Conservation (phyloP, 1,140 invertebrate species). For the Drosophila trapezifrons region DNA sequence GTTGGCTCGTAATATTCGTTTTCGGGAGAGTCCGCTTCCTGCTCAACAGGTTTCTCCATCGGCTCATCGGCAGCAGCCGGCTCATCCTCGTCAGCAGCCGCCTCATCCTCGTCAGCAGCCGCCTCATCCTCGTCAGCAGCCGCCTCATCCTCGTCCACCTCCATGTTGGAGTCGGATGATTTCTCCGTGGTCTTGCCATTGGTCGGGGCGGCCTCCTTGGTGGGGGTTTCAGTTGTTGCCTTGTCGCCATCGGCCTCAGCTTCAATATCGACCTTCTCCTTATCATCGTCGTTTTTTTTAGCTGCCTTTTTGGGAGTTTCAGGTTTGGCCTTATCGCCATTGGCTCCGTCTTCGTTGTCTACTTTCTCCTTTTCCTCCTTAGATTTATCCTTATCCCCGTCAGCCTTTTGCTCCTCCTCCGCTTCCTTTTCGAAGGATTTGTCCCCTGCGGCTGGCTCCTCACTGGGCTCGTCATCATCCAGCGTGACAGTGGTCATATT, state of each 20-base stretch:
- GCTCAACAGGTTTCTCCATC: neutral
- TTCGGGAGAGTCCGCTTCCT: neutral
- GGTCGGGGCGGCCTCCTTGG: conserved; percentile 34
- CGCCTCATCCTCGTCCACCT: conserved; percentile 39
- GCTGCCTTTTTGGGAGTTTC: neutral
- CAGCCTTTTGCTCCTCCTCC: neutral
- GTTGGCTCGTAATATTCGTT: conserved; percentile 72
- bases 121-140: neutral
- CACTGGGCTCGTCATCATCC: conserved; percentile 68
- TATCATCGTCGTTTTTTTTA: neutral
- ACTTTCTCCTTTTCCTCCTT: conserved; percentile 7
- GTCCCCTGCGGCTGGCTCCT: conserved; percentile 17
- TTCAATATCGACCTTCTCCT: conserved; percentile 4
- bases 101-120: conserved; percentile 30
- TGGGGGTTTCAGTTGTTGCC: neutral
- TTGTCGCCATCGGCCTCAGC: neutral
- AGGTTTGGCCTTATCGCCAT: neutral
- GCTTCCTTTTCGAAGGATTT: conserved; percentile 1
- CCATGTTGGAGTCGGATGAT: conserved; percentile 42
- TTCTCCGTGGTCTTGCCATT: conserved; percentile 41
- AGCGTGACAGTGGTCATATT: conserved; percentile 79
- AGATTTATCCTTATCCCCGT: conserved; percentile 2
- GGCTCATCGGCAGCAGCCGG: neutral
- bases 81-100: no score
- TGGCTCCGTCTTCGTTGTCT: conserved; percentile 13